Conservation (phyloP, 2,888 invertebrate species). For the Aleiodes testaceus region DNA sequence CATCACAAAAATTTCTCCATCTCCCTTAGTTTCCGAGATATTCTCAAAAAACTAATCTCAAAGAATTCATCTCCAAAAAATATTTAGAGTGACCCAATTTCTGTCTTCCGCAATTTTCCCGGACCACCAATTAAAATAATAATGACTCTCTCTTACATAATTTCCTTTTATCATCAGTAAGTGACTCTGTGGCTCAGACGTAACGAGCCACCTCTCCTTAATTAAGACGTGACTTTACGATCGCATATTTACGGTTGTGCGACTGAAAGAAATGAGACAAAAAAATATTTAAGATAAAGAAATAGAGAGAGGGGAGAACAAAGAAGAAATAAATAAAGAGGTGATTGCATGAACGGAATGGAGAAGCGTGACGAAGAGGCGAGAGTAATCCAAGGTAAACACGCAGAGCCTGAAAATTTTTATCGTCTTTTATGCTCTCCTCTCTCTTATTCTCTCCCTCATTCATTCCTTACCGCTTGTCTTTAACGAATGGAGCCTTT, state of each 20-base stretch:
- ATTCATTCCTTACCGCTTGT: slow-evolving; percentile 25
- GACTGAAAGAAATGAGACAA: slow-evolving; percentile 13
- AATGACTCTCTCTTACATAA: not conserved
- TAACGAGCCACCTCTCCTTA: not conserved
- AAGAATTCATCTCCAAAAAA: too few species aligned
- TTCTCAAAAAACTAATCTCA: too few species aligned
- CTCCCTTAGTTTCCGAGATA: too few species aligned
- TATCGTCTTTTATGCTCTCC: slow-evolving; percentile 25
- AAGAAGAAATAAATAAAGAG: slow-evolving; percentile 27
- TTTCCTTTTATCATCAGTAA: not conserved
- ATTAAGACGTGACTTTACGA: slow-evolving; percentile 18
- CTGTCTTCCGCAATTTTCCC: too few species aligned
- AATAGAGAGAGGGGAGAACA: slow-evolving; percentile 13
- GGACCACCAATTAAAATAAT: too few species aligned
- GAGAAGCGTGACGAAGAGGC: slow-evolving; percentile 44
- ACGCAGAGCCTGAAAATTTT: slow-evolving; percentile 35
- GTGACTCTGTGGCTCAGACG: not conserved
- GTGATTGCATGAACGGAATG: slow-evolving; percentile 31
- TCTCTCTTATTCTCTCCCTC: slow-evolving; percentile 21
- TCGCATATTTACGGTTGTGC: slow-evolving; percentile 11
- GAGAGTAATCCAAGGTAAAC: slow-evolving; percentile 46
- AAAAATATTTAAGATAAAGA: slow-evolving; percentile 16
- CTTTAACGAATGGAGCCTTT: slow-evolving; percentile 39
- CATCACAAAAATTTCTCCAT: too few species aligned
- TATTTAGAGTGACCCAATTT: too few species aligned